Base-by-base conservation (phyloP, 2,888 invertebrate genomes). In the Tribolium freemani region DNA sequence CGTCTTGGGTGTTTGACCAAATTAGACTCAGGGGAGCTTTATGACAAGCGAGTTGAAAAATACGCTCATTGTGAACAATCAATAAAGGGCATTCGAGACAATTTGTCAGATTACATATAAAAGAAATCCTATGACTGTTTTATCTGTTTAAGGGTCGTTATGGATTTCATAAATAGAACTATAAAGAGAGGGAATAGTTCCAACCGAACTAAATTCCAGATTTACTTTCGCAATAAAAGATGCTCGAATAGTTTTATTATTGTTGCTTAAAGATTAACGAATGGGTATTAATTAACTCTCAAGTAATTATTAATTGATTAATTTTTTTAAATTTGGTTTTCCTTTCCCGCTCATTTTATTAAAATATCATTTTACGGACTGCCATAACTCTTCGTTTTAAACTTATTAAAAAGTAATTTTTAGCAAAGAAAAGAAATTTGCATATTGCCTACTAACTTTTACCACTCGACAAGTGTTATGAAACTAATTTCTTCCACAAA, bases 71-170 rank as follows among this genome's bases (percentile, higher is more conserved):
- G 58, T n/a, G 9, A 45, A 45, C 51, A 60, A 53, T 69, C 69
- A 51, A 60, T 69, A 60, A 60, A 48, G 11, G 10, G 10, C 31
- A 60, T 60, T 68, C 51, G 58, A 13, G 38, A 51, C 58, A 60
- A 68, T 68, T 69, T 60, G 45, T 44, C 13, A 31, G 53, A 60
- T 48, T 50, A 50, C 58, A 11, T 31, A 68, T 57, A 38, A 38
- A 68, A 30, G 38, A 58, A 58, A 45, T 58, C 26, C 44, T 46
- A 11, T 46, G 48, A 46, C 44, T 26, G 16, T 20, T 60, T 60
- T 46, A 60, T 58, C 20, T n/a, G 5, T 46, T 46, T 46, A 10
- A 58, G 48, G 48, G 26, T 60, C 20, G 8, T 46, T 9, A 44
- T 46, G 13, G 10, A 26, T 20, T 56, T 21, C 2, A 21, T 58